Conservation (phyloP, 2,113 vertebrate species). For the Ictidomys tridecemlineatus region DNA sequence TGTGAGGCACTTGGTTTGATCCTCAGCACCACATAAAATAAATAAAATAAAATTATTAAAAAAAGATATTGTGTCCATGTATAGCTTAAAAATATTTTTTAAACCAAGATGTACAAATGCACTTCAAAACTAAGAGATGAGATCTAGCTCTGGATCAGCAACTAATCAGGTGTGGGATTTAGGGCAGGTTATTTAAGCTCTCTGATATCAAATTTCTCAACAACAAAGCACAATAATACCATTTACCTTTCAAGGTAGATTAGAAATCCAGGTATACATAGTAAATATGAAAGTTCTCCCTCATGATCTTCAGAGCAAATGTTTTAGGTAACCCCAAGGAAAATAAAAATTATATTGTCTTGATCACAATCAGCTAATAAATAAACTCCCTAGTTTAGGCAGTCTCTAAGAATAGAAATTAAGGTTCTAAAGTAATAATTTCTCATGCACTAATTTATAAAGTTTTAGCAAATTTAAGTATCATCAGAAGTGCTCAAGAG, state of each 20-base stretch:
- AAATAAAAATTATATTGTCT: neutral
- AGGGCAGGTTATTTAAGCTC: slow-evolving; percentile 32
- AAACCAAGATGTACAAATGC: too few relatives aligned
- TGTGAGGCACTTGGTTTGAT: too few relatives aligned
- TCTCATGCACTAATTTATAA: slow-evolving; percentile 41
- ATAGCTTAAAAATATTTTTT: too few relatives aligned
- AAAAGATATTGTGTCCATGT: too few relatives aligned
- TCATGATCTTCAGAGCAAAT: slow-evolving; percentile 17
- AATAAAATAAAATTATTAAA: too few relatives aligned
- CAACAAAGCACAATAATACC: neutral
- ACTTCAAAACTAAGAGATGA: neutral
- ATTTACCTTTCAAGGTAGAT: slow-evolving; percentile 10
- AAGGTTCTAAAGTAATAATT: slow-evolving; percentile 14
- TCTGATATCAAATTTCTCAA: slow-evolving; percentile 42
- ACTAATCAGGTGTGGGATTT: neutral
- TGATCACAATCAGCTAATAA: slow-evolving; percentile 35
- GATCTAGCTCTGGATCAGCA: slow-evolving; percentile 5
- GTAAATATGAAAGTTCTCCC: neutral
- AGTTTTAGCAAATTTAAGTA: slow-evolving; percentile 35
- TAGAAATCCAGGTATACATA: slow-evolving; percentile 6
- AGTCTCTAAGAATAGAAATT: slow-evolving; percentile 29
- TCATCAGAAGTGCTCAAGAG: neutral
- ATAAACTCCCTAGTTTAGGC: slow-evolving; percentile 20
- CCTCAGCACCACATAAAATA: too few relatives aligned
- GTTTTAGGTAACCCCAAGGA: neutral